Percentiles rank a stretch among this genome's conserved stretches.
These are phyloP conservation scores for Drosophila tani DNA, from an alignment of 1,140 invertebrate species.

Conservation along the genomic window DNA sequence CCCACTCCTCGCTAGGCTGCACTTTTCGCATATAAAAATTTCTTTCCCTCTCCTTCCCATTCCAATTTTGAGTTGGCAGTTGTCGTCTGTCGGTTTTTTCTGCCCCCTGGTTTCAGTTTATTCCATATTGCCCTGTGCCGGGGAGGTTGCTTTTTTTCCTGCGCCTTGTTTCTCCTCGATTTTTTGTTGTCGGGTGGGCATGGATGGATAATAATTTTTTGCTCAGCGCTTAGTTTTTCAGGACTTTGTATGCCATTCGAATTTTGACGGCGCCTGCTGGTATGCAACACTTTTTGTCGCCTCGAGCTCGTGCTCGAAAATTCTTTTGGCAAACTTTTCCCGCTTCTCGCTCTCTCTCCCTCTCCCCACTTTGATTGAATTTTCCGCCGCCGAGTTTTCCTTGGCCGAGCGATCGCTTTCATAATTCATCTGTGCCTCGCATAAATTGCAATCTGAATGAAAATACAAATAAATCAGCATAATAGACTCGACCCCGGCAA, in stretches of 20 bases:
- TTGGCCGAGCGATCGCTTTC: conserved; percentile 46
- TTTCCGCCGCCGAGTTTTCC: conserved; percentile 37
- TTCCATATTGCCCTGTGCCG: conserved; percentile 30
- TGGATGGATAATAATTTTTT: conserved; percentile 44
- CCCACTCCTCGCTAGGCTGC: conserved; percentile 25
- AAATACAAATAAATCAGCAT: conserved; percentile 81
- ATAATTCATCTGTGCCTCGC: conserved; percentile 72
- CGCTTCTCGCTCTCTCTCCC: neutral
- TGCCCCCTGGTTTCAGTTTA: conserved; percentile 25
- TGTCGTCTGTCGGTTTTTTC: conserved; percentile 36
- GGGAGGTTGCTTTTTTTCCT: conserved; percentile 11
- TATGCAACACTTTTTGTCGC: conserved; percentile 39
- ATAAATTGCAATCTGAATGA: conserved; percentile 80
- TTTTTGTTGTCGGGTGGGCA: conserved; percentile 7
- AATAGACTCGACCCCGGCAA: conserved; percentile 65
- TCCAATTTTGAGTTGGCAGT: conserved; percentile 40
- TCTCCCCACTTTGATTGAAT: conserved; percentile 39
- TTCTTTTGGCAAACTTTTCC: conserved; percentile 7
- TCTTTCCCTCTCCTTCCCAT: conserved; percentile 4
- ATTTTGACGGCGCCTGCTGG: conserved; percentile 45
- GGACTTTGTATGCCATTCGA: conserved; percentile 38
- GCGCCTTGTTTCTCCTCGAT: neutral
- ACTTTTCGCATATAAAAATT: conserved; percentile 45
- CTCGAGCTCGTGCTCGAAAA: conserved; percentile 4
- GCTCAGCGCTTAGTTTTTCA: conserved; percentile 30